Percentiles rank a stretch among this genome's conserved stretches.
These are phyloP conservation scores for Vollenhovia emeryi DNA, from an alignment of 1,140 invertebrate genomes.

Conservation along the genomic window DNA sequence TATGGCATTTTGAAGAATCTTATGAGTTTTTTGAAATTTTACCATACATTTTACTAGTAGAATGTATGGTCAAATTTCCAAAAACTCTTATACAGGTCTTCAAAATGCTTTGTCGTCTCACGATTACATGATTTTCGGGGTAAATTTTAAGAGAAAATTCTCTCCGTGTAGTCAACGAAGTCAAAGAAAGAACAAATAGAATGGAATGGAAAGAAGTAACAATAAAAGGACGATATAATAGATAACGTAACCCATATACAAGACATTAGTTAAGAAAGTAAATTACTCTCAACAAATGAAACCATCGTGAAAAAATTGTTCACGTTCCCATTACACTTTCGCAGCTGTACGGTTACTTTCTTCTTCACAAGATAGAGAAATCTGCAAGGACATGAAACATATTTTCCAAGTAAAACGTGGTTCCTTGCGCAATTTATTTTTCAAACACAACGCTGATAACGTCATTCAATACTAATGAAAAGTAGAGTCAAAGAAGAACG, in stretches of 20 bases:
- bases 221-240: conserved; percentile 2
- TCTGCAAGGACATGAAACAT: conserved; percentile 13
- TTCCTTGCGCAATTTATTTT: conserved; percentile 48
- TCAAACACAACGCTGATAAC: conserved; percentile 33
- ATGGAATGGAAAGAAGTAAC: neutral
- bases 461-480: conserved; percentile 25
- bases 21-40: no score
- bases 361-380: conserved; percentile 27
- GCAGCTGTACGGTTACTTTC: neutral
- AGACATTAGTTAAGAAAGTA: conserved; percentile 36
- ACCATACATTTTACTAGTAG: no score
- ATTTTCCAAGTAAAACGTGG: conserved; percentile 12
- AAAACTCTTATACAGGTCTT: no score
- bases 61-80: no score
- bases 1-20: no score
- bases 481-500: conserved; percentile 28
- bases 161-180: no score
- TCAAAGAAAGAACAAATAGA: neutral
- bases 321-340: neutral
- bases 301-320: neutral
- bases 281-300: conserved; percentile 8
- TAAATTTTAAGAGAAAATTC: no score
- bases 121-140: no score
- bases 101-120: no score
- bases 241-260: neutral